A percentile compares a stretch with the other conserved stretches of the same genome.
Conservation (phyloP, 2,888 invertebrate genomes). For the Thymelicus lineola region DNA sequence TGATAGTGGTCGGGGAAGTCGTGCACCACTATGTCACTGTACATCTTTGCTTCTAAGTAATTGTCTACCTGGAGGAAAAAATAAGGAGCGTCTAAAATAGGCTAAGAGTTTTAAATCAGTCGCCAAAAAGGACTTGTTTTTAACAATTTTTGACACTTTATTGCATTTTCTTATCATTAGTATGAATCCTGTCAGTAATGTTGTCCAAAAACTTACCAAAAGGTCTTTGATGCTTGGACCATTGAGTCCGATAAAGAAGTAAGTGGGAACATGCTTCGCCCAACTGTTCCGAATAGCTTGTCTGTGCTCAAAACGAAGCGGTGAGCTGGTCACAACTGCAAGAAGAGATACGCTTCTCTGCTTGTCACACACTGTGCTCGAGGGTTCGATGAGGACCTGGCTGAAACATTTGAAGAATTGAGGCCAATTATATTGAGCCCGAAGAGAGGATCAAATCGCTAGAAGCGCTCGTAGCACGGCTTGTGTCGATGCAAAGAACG, state of each 20-base stretch:
- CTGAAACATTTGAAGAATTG: slow-evolving; percentile 51
- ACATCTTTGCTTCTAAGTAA: slow-evolving; percentile 78
- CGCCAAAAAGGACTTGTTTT: too few species aligned
- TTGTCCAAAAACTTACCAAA: slow-evolving; percentile 52
- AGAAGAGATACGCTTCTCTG: slow-evolving; percentile 58
- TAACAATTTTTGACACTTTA: too few species aligned
- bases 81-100: background rate
- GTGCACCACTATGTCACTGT: slow-evolving; percentile 86
- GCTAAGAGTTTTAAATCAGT: too few species aligned
- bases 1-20: slow-evolving; percentile 87
- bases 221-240: slow-evolving; percentile 52
- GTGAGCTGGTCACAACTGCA: slow-evolving; percentile 83
- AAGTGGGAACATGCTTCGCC: slow-evolving; percentile 80
- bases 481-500: too few species aligned
- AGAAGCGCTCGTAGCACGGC: too few species aligned
- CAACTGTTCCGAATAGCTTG: slow-evolving; percentile 85
- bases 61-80: slow-evolving; percentile 58
- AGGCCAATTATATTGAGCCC: too few species aligned
- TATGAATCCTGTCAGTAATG: background rate
- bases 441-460: too few species aligned
- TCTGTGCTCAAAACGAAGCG: slow-evolving; percentile 75
- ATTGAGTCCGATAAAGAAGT: slow-evolving; percentile 84
- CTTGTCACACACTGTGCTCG: slow-evolving; percentile 53
- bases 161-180: too few species aligned
- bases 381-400: slow-evolving; percentile 66